Evolutionary conservation across 2,113 vertebrate species (phyloP).

Genomic region (Nycticorax nycticorax): DNA sequence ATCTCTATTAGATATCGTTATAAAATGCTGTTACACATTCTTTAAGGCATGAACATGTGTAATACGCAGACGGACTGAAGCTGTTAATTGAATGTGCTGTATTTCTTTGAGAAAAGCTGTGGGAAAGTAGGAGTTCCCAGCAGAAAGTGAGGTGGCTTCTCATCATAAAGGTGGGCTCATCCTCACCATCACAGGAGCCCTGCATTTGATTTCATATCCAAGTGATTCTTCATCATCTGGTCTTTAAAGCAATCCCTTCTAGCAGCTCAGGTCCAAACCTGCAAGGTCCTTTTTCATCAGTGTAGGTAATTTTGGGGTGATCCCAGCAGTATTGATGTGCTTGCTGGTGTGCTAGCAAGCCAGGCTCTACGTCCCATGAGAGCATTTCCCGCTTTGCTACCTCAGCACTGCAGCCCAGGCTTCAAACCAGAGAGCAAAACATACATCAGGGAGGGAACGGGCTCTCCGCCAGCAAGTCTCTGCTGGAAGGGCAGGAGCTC

Average conservation of each 20-base stretch:
- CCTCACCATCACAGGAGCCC: background rate
- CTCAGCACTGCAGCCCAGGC: background rate
- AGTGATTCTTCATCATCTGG: background rate
- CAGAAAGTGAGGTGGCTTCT: background rate
- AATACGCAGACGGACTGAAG: background rate
- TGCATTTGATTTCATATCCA: background rate
- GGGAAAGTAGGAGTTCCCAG: background rate
- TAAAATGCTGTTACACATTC: background rate
- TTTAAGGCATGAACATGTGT: background rate
- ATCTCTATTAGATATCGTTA: constrained; percentile 10
- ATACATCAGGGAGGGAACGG: fast-evolving
- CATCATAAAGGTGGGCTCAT: background rate
- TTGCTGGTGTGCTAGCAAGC: background rate
- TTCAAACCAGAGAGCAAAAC: background rate
- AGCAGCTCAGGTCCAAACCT: background rate
- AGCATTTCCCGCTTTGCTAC: background rate
- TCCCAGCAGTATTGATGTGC: fast-evolving
- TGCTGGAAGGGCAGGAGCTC: background rate
- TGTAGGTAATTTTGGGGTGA: background rate
- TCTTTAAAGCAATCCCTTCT: background rate
- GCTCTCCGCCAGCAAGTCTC: fast-evolving
- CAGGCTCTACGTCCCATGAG: background rate
- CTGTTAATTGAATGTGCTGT: background rate
- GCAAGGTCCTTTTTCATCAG: background rate
- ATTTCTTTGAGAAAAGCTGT: background rate